Conservation (phyloP, 2,113 vertebrate species). For the Stegastes partitus region DNA sequence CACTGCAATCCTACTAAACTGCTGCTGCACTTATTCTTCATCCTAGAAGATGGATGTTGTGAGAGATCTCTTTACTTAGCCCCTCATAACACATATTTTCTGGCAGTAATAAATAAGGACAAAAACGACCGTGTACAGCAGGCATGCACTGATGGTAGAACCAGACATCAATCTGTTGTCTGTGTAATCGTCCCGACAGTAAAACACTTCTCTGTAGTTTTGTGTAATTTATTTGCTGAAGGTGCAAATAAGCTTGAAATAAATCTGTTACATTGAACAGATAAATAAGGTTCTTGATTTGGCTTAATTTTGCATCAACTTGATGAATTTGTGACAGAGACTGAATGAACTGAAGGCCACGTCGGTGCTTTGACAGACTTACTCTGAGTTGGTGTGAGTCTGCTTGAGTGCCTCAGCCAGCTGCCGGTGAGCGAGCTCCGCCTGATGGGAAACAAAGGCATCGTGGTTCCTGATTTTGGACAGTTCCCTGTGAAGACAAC, state of each 20-base stretch:
- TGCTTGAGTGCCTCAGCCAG: conserved; percentile 83
- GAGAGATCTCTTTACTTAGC: background rate
- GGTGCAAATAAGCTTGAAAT: background rate
- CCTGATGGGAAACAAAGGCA: conserved; percentile 82
- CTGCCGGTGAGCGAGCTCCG: conserved; percentile 81
- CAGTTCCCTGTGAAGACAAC: conserved; percentile 83
- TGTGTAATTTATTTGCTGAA: background rate
- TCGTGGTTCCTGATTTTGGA: conserved; percentile 83
- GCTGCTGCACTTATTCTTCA: background rate
- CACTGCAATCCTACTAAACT: background rate
- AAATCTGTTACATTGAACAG: background rate
- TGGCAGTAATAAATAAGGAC: background rate
- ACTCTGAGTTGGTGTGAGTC: conserved; percentile 86
- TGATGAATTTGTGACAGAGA: background rate
- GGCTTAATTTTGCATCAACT: background rate
- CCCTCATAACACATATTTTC: too few relatives aligned
- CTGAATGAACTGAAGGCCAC: background rate
- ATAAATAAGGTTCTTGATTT: background rate
- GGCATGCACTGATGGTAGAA: background rate
- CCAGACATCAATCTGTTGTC: background rate
- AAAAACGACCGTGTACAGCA: background rate
- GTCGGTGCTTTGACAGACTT: conserved; percentile 67
- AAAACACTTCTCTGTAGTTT: background rate
- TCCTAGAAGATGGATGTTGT: background rate
- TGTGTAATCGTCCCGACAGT: background rate